Evolutionary conservation across 2,888 invertebrate species (phyloP), one percentile per base, ranked within the genome.

Genomic region (Caenorhabditis sp.): DNA sequence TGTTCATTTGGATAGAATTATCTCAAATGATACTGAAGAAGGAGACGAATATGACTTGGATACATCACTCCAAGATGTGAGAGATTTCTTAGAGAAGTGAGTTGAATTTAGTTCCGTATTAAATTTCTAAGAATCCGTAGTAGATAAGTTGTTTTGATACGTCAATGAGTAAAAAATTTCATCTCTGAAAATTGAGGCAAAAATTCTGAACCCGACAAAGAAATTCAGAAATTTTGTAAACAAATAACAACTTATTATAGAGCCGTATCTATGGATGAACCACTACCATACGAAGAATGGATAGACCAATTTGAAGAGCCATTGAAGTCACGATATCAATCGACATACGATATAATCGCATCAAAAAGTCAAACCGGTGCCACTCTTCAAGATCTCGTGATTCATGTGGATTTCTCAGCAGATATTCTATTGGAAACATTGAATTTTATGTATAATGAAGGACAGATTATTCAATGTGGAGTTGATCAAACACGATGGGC

Each of bases 401-500:
- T 17, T 2, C 7, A 10, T 8, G 12, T 53, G 3, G 53, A 53
- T 14, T 43, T 12, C 17, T 43, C 43, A 14, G 14, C n/a, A 14
- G 56, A 31, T 27, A 3, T 26, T 56, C n/a, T 27, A n/a, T 23
- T 26, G 31, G 56, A 56, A 26, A 56, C 27, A 7, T 25, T 59
- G n/a, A n/a, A 26, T 14, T 8, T 27, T 52, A 21, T 62, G 31
- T 1, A n/a, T n/a, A 3, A 36, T 12, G 53, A 5, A 20, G 20
- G 23, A 52, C 52, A 52, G 23, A 36, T 62, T 3, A 14, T 36
- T 27, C 26, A 62, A n/a, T 31, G 38, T n/a, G 87, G 87, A 20
- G 78, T 86, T 7, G 87, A 85, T 57, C 72, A 73, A 27, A 49
- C 57, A 8, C 66, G 85, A 53, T 85, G 78, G 75, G 81, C 85